Evolutionary conservation across 1,140 invertebrate genomes (phyloP).

Genomic region (Drosophila tani): DNA sequence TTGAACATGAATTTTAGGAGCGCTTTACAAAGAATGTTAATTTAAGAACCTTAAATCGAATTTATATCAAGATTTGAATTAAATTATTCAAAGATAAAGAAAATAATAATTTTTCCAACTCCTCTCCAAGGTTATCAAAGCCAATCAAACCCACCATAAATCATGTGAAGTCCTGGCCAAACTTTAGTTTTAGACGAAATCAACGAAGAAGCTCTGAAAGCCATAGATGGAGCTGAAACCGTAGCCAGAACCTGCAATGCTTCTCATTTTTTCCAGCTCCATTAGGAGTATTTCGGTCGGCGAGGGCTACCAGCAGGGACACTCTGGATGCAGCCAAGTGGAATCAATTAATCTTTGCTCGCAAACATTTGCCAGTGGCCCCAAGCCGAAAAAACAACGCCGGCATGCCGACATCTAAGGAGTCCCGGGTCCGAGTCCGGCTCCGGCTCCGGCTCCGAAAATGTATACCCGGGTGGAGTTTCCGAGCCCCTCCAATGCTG

Average conservation of each 20-base stretch:
- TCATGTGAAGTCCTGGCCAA: constrained; percentile 9
- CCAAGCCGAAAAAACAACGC: constrained; percentile 36
- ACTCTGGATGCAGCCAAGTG: constrained; percentile 77
- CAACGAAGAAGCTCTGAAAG: constrained; percentile 1
- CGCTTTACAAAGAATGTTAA: no score
- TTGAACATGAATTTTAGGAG: no score
- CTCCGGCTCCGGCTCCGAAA: constrained; percentile 39
- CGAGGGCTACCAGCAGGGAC: constrained; percentile 54
- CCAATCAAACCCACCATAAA: constrained; percentile 17
- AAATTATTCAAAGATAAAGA: not conserved
- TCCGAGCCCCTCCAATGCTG: constrained; percentile 38
- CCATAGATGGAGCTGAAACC: constrained; percentile 7
- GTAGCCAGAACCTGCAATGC: not conserved
- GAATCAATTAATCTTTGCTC: constrained; percentile 81
- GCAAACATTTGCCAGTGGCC: constrained; percentile 76
- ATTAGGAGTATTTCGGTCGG: constrained; percentile 6
- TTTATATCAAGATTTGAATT: not conserved
- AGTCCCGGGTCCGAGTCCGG: constrained; percentile 40
- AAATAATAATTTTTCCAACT: no score
- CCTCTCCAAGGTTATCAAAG: not conserved
- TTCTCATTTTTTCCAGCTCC: constrained; percentile 1
- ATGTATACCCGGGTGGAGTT: constrained; percentile 50
- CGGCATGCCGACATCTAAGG: constrained; percentile 69
- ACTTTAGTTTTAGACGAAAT: constrained; percentile 10
- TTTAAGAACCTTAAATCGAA: no score